phyloP scores from a whole-genome alignment of 2,113 vertebrate genomes.

The Zootoca vivipara region DNA sequence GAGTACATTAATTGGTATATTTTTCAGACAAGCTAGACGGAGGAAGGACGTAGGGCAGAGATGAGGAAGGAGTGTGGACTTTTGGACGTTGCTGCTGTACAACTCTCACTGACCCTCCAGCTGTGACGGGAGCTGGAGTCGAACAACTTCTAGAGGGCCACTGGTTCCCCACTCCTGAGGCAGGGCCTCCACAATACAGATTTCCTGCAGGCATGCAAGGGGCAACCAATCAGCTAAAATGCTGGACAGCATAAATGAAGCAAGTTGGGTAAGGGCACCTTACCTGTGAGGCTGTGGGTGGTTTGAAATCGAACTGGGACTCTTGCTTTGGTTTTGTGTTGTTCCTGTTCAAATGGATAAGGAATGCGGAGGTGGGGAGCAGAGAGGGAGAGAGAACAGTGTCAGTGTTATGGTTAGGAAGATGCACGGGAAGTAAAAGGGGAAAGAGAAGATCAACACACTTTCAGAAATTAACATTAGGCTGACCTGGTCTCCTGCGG shows the following conservation, averaged over 20 bases:
- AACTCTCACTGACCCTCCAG: too few relatives aligned
- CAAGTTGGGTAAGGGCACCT: constrained; percentile 40
- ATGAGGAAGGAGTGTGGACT: too few relatives aligned
- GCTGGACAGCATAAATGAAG: constrained; percentile 14
- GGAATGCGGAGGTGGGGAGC: neutral
- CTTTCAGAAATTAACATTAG: constrained; percentile 34
- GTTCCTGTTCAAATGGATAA: constrained; percentile 78
- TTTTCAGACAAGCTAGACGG: constrained; percentile 46
- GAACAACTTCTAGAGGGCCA: too few relatives aligned
- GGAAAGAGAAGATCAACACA: constrained; percentile 33
- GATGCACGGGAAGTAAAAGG: neutral
- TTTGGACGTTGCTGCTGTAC: too few relatives aligned
- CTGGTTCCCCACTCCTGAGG: neutral
- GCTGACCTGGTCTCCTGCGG: constrained; percentile 90
- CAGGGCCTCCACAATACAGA: neutral
- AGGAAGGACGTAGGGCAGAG: neutral
- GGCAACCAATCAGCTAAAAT: neutral
- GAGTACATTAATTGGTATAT: constrained; percentile 53
- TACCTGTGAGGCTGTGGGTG: constrained; percentile 84
- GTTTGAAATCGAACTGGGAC: constrained; percentile 90
- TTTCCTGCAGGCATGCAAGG: neutral
- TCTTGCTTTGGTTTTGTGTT: constrained; percentile 98
- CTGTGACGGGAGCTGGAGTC: too few relatives aligned
- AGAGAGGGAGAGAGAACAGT: constrained; percentile 19
- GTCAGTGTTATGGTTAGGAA: constrained; percentile 44